Percentiles rank a stretch among this genome's conserved stretches.
Evolutionary conservation across 1,140 invertebrate genomes (phyloP).

Genomic region (Leptinotarsa lineolata): DNA sequence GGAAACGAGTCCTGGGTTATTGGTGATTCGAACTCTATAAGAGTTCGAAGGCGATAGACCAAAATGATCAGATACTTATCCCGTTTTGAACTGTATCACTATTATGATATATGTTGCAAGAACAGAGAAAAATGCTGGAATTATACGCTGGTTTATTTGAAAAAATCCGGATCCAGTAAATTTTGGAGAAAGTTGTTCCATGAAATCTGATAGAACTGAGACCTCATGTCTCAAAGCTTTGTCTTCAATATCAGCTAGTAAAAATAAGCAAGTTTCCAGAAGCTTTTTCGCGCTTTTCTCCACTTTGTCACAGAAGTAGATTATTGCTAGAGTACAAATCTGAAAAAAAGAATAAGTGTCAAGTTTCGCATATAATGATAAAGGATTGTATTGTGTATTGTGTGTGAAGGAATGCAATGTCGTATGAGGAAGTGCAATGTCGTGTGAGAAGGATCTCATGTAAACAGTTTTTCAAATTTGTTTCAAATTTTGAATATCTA

Average conservation of each 20-base stretch:
- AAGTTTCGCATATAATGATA: no score
- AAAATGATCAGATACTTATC: constrained; percentile 17
- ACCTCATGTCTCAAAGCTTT: background rate
- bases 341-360: background rate
- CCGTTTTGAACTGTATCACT: constrained; percentile 26
- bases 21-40: no score
- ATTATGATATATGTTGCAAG: constrained; percentile 29
- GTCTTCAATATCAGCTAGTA: background rate
- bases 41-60: no score
- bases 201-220: background rate
- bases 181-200: background rate
- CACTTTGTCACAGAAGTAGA: background rate
- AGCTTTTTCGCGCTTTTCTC: constrained; percentile 9
- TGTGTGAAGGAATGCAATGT: no score
- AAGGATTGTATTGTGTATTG: no score
- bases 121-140: background rate
- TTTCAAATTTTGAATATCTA: no score
- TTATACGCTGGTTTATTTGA: background rate
- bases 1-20: no score
- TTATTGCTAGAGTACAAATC: background rate
- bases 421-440: no score
- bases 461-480: no score
- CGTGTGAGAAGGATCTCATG: no score
- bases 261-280: background rate
- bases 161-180: constrained; percentile 14